phyloP scores from a whole-genome alignment of 2,113 vertebrate genomes.

The Perognathus longimembris region DNA sequence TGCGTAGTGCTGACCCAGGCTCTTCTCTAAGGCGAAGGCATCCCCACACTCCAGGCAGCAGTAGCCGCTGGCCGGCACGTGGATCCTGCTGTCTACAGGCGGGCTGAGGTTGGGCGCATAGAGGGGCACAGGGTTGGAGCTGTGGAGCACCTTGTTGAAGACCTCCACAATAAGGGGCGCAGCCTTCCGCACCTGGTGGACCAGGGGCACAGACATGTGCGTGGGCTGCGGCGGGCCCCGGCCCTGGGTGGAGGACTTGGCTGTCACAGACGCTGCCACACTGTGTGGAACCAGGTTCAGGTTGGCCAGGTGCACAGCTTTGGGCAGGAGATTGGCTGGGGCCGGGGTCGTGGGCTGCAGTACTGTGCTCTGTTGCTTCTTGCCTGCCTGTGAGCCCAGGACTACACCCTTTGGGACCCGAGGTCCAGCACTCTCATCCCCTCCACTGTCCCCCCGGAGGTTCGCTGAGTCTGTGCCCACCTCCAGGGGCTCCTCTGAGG shows the following conservation, averaged over 20 bases:
- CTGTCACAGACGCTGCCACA: slow-evolving; percentile 93
- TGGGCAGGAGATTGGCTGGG: slow-evolving; percentile 91
- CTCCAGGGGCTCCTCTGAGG: slow-evolving; percentile 38
- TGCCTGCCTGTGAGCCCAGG: slow-evolving; percentile 78
- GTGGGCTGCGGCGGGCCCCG: slow-evolving; percentile 87
- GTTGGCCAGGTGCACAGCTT: slow-evolving; percentile 97
- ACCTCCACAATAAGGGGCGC: slow-evolving; percentile 90
- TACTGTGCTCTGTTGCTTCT: slow-evolving; percentile 80
- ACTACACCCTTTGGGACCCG: slow-evolving; percentile 80
- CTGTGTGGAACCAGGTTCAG: slow-evolving; percentile 98
- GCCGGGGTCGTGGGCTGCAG: slow-evolving; percentile 61
- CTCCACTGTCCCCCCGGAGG: slow-evolving; percentile 77
- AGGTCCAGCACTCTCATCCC: slow-evolving; percentile 74
- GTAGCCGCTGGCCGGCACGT: slow-evolving; percentile 93
- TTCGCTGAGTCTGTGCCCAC: slow-evolving; percentile 37
- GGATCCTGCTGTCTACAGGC: slow-evolving; percentile 91
- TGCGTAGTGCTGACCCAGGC: slow-evolving; percentile 93
- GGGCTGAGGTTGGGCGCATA: slow-evolving; percentile 95
- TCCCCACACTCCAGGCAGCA: slow-evolving; percentile 97
- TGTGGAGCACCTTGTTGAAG: slow-evolving; percentile 92
- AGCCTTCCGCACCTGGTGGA: slow-evolving; percentile 95
- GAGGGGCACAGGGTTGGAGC: slow-evolving; percentile 93
- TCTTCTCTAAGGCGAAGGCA: slow-evolving; percentile 95
- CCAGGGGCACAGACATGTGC: slow-evolving; percentile 92
- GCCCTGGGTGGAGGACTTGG: slow-evolving; percentile 87